Percentiles rank a stretch among this genome's conserved stretches.
These are phyloP conservation scores for Drosophila lutescens DNA, from an alignment of 2,888 invertebrate species.

Conservation along the genomic window DNA sequence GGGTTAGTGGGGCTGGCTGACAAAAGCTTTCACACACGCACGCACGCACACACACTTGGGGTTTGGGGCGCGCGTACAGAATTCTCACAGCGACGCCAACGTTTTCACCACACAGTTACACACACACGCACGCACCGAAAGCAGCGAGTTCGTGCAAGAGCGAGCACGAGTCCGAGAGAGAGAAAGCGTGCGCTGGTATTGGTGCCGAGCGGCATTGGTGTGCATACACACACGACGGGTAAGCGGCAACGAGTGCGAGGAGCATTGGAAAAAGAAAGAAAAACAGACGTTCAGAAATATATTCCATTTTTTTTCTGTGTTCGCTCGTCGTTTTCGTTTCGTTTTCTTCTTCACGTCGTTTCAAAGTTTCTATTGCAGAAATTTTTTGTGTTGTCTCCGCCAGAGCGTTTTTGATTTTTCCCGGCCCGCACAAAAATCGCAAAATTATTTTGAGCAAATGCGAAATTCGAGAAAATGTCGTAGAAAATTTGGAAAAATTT, in stretches of 20 bases:
- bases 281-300: slow-evolving; percentile 81
- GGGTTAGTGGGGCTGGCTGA: slow-evolving; percentile 32
- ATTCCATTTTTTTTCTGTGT: slow-evolving; percentile 77
- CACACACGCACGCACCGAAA: slow-evolving; percentile 28
- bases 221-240: slow-evolving; percentile 64
- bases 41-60: slow-evolving; percentile 10
- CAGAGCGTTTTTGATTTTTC: slow-evolving; percentile 64
- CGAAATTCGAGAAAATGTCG: slow-evolving; percentile 71
- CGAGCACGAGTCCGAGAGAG: slow-evolving; percentile 53
- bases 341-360: slow-evolving; percentile 82
- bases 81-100: slow-evolving; percentile 44
- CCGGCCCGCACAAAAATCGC: slow-evolving; percentile 59
- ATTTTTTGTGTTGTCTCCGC: slow-evolving; percentile 70
- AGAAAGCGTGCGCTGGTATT: slow-evolving; percentile 39
- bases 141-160: slow-evolving; percentile 48
- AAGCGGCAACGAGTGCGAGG: slow-evolving; percentile 78
- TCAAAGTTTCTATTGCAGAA: slow-evolving; percentile 83
- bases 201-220: slow-evolving; percentile 50
- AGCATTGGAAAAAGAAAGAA: slow-evolving; percentile 83
- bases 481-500: slow-evolving; percentile 68
- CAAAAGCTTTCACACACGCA: slow-evolving; percentile 44
- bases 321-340: slow-evolving; percentile 72
- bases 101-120: slow-evolving; percentile 64
- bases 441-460: slow-evolving; percentile 71
- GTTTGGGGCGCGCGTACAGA: slow-evolving; percentile 57